Percentiles rank a stretch among this genome's conserved stretches.
Conservation (phyloP, 1,140 invertebrate species). For the Oedothorax gibbosus region DNA sequence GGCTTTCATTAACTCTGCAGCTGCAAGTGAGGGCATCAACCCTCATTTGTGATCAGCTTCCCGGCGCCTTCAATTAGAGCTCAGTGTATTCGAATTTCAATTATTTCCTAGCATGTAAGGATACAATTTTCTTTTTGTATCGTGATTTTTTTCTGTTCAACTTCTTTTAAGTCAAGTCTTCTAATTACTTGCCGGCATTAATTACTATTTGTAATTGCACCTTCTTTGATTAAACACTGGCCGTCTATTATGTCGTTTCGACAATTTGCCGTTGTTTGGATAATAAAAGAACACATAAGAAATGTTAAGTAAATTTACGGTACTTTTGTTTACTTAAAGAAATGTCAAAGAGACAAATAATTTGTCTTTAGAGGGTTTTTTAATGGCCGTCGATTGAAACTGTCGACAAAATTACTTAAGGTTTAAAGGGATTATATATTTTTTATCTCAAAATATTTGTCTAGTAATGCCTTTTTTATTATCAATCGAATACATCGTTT, state of each 20-base stretch:
- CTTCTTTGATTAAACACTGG: not conserved
- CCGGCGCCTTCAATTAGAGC: constrained; percentile 9
- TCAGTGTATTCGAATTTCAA: constrained; percentile 21
- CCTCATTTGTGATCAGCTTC: constrained; percentile 7
- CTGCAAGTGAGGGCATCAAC: not conserved
- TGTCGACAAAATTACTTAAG: no score
- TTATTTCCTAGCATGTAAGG: not conserved
- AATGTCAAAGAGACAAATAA: no score
- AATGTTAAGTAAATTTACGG: no score
- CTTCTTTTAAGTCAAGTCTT: not conserved
- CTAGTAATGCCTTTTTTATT: no score
- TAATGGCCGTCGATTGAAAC: no score
- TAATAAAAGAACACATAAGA: no score
- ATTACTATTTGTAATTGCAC: constrained; percentile 6
- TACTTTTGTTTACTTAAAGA: no score
- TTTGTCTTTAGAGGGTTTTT: no score
- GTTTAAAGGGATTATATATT: no score
- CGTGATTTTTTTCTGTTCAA: not conserved
- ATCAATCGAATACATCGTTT: no score
- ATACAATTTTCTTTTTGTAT: not conserved
- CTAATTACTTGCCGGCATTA: not conserved
- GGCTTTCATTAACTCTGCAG: constrained; percentile 7
- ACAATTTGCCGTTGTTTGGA: not conserved
- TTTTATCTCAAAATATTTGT: no score
- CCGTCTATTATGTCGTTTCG: not conserved